A percentile compares a stretch with the other conserved stretches of the same genome.
Evolutionary conservation across 2,888 invertebrate genomes (phyloP).

Genomic region (Napeogenes sylphis): DNA sequence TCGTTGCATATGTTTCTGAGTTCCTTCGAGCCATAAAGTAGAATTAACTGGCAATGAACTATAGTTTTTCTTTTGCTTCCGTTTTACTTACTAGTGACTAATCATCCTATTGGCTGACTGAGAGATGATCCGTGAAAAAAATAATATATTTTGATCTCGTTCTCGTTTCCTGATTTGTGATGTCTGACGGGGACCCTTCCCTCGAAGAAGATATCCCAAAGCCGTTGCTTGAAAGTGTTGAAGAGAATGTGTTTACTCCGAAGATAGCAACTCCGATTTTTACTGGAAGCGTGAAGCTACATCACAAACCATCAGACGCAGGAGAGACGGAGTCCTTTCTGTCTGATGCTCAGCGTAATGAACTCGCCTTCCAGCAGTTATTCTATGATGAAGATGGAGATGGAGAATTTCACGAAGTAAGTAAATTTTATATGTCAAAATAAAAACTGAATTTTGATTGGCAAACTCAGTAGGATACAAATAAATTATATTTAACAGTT

Average conservation of each 20-base stretch:
- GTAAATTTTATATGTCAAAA: constrained; percentile 19
- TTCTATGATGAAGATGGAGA: constrained; percentile 64
- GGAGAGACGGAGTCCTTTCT: constrained; percentile 65
- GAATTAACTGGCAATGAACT: constrained; percentile 4
- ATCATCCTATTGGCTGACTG: constrained; percentile 22
- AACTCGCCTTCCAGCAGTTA: constrained; percentile 64
- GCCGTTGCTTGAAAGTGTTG: constrained; percentile 57
- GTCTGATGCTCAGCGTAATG: constrained; percentile 66
- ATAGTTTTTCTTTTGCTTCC: constrained; percentile 8
- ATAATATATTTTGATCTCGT: constrained; percentile 8
- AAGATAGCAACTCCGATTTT: constrained; percentile 69
- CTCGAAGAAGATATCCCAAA: constrained; percentile 71
- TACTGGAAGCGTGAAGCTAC: constrained; percentile 61
- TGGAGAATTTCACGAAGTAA: constrained; percentile 60
- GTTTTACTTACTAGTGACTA: constrained; percentile 29
- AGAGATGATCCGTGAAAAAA: constrained; percentile 9
- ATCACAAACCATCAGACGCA: constrained; percentile 59
- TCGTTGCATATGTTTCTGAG: too few species aligned
- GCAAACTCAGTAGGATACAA: too few species aligned
- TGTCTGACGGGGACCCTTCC: constrained; percentile 76
- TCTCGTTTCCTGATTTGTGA: constrained; percentile 44
- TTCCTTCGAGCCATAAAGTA: constrained; percentile 6
- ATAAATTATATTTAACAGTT: too few species aligned
- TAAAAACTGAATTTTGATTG: not conserved
- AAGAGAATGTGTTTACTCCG: constrained; percentile 71